These are phyloP conservation scores for Cloeon dipterum DNA, from an alignment of 2,888 invertebrate genomes.

Conservation along the genomic window DNA sequence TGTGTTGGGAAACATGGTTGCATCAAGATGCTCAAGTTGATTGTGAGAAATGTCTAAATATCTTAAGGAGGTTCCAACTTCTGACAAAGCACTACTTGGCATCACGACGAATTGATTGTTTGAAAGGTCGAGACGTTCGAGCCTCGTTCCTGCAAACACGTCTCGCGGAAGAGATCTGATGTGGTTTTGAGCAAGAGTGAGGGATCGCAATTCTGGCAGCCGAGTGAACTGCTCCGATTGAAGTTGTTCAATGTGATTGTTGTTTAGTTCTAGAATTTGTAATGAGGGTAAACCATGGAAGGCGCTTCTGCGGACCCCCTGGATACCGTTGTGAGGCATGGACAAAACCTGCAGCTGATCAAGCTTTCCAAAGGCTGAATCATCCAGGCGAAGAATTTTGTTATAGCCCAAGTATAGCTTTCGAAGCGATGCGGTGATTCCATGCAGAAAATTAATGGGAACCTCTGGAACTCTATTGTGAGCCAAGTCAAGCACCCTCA, in stretches of 20 bases:
- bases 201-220: slow-evolving; percentile 43
- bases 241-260: slow-evolving; percentile 49
- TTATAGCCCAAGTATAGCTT: slow-evolving; percentile 54
- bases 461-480: slow-evolving; percentile 36
- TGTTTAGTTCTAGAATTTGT: slow-evolving; percentile 56
- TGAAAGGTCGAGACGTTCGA: slow-evolving; percentile 60
- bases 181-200: slow-evolving; percentile 48
- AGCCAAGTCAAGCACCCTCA: slow-evolving; percentile 46
- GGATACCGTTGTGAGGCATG: slow-evolving; percentile 49
- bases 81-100: slow-evolving; percentile 51
- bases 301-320: slow-evolving; percentile 44
- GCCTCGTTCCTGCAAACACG: slow-evolving; percentile 51
- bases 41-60: slow-evolving; percentile 58
- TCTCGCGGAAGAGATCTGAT: slow-evolving; percentile 51
- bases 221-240: slow-evolving; percentile 61
- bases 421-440: slow-evolving; percentile 35
- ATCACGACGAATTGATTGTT: slow-evolving; percentile 56
- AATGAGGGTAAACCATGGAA: slow-evolving; percentile 50
- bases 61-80: slow-evolving; percentile 55
- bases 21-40: slow-evolving; percentile 64
- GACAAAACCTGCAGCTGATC: slow-evolving; percentile 47
- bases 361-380: slow-evolving; percentile 49
- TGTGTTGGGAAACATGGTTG: slow-evolving; percentile 64
- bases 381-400: slow-evolving; percentile 39
- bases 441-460: slow-evolving; percentile 37